A percentile compares a stretch with the other conserved stretches of the same genome.
These are phyloP conservation scores for Platerodrilus igneus DNA, from an alignment of 2,888 invertebrate genomes.

Conservation along the genomic window DNA sequence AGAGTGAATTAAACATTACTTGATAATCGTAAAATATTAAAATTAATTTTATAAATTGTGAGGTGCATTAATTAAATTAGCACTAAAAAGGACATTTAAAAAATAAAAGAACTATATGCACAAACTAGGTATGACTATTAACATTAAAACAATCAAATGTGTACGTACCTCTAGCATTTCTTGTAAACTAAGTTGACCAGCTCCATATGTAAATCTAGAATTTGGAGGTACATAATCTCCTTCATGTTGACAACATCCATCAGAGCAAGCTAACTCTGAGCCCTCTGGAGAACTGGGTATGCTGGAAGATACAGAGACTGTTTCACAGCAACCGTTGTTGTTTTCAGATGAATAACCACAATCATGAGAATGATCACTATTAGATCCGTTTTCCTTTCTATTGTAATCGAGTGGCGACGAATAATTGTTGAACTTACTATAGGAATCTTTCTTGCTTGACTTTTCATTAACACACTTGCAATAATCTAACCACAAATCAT, in stretches of 20 bases:
- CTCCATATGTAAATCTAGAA: conserved; percentile 45
- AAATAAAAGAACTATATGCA: conserved; percentile 3
- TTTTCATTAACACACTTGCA: conserved; percentile 35
- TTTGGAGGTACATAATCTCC: conserved; percentile 39
- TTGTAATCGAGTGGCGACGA: conserved; percentile 22
- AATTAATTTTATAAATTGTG: no score
- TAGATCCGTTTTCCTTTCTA: conserved; percentile 53
- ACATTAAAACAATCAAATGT: no score
- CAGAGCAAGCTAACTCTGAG: conserved; percentile 85
- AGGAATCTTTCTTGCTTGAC: conserved; percentile 27
- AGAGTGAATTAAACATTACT: no score
- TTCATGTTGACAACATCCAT: conserved; percentile 80
- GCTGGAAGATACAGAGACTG: conserved; percentile 68
- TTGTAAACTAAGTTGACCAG: conserved; percentile 62
- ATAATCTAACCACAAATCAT: conserved; percentile 39
- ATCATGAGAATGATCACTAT: conserved; percentile 71
- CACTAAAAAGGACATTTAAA: no score
- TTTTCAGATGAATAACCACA: conserved; percentile 86
- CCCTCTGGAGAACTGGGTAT: conserved; percentile 83
- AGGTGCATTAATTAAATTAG: no score
- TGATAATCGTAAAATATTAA: no score
- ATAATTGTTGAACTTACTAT: conserved; percentile 38
- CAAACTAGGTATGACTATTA: no score
- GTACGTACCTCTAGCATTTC: conserved; percentile 73
- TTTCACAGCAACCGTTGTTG: conserved; percentile 66